Evolutionary conservation across 1,140 invertebrate genomes (phyloP).

Genomic region (Cataglyphis hispanica): DNA sequence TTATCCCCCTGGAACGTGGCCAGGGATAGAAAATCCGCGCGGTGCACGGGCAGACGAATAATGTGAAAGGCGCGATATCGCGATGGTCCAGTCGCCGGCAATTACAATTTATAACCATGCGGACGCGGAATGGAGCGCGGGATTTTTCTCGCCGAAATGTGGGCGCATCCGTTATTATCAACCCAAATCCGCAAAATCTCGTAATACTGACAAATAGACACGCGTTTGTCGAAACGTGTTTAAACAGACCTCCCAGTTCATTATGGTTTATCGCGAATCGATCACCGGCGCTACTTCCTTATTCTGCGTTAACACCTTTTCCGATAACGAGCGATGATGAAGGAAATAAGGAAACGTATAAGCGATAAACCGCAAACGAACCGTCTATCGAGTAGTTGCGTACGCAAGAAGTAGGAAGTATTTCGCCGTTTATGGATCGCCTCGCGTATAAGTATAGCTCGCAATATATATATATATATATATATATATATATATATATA

Average conservation of each 20-base stretch:
- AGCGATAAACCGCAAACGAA: not conserved
- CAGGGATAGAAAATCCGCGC: conserved; percentile 39
- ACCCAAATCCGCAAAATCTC: not conserved
- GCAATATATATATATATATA: conserved; percentile 21
- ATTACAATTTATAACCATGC: conserved; percentile 38
- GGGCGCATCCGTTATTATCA: not conserved
- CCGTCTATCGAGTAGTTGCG: not conserved
- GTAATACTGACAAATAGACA: not conserved
- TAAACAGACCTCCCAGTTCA: not conserved
- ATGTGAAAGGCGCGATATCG: conserved; percentile 56
- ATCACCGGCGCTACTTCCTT: not conserved
- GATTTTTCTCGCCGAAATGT: conserved; percentile 1
- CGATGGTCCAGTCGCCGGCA: conserved; percentile 37
- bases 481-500: conserved; percentile 13
- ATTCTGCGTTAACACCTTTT: not conserved
- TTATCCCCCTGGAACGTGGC: conserved; percentile 71
- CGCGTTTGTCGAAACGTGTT: not conserved
- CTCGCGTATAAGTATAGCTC: not conserved
- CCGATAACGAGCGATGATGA: conserved; percentile 14
- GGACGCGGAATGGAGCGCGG: not conserved
- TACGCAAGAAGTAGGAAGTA: conserved; percentile 45
- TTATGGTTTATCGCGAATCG: conserved; percentile 23
- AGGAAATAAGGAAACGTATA: not conserved
- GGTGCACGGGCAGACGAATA: conserved; percentile 49
- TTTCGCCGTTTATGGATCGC: conserved; percentile 49